A percentile compares a stretch with the other conserved stretches of the same genome.
phyloP scores from a whole-genome alignment of 2,113 vertebrate species.

The Coryphaenoides rupestris region DNA sequence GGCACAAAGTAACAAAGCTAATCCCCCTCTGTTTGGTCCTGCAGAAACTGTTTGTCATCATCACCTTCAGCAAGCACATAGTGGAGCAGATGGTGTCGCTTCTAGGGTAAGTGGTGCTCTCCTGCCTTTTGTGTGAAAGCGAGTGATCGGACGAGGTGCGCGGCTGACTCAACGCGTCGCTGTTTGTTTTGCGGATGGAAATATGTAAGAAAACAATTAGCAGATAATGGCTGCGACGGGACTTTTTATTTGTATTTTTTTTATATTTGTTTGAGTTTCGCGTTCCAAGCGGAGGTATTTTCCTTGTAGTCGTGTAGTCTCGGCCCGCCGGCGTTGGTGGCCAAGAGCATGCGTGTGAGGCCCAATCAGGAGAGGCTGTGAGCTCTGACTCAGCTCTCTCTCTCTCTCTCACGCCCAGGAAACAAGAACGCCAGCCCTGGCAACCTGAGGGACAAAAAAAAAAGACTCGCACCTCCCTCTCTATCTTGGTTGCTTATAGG shows the following conservation, averaged over 20 bases:
- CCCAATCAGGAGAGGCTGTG: constrained; percentile 37
- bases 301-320: not conserved
- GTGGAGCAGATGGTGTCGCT: constrained; percentile 99
- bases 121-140: not conserved
- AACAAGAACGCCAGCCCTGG: constrained; percentile 9
- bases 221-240: constrained; percentile 29
- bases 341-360: constrained; percentile 59
- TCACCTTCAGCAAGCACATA: constrained; percentile 99
- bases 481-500: not conserved
- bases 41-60: constrained; percentile 98
- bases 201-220: constrained; percentile 24
- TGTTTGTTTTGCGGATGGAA: constrained; percentile 10
- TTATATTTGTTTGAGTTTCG: constrained; percentile 8
- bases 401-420: not conserved
- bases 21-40: constrained; percentile 35
- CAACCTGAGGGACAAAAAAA: not conserved
- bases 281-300: constrained; percentile 24
- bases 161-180: not conserved
- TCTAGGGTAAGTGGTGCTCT: constrained; percentile 87
- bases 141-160: not conserved
- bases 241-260: too few relatives aligned
- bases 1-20: constrained; percentile 8
- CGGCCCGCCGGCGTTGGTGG: constrained; percentile 35
- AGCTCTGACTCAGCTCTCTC: constrained; percentile 50
- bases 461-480: not conserved